Percentiles rank a stretch among this genome's conserved stretches.
phyloP scores from a whole-genome alignment of 2,888 invertebrate species.

The Nipponacmea schrenckii region DNA sequence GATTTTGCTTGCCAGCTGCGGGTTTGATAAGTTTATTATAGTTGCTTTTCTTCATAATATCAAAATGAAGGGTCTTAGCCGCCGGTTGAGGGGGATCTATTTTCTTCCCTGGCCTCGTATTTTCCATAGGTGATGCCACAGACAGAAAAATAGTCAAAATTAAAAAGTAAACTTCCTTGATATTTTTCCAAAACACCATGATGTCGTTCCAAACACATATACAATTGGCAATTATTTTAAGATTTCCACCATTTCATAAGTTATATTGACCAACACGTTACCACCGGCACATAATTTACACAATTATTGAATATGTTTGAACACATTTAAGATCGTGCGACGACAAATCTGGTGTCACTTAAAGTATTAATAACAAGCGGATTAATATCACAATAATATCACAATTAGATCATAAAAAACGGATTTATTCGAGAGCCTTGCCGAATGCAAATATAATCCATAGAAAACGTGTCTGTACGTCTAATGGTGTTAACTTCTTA shows the following conservation, averaged over 20 bases:
- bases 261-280: too few relatives aligned
- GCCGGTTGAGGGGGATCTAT: conserved; percentile 74
- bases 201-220: too few relatives aligned
- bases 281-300: conserved; percentile 1
- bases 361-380: too few relatives aligned
- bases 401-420: too few relatives aligned
- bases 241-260: too few relatives aligned
- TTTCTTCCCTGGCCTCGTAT: neutral
- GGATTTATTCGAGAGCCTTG: too few relatives aligned
- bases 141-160: neutral
- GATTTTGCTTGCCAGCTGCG: conserved; percentile 89
- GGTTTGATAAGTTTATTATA: conserved; percentile 95
- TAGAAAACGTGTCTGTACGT: too few relatives aligned
- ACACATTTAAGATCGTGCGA: neutral
- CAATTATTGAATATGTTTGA: neutral
- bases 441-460: too few relatives aligned
- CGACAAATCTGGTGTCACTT: neutral
- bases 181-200: too few relatives aligned
- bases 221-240: too few relatives aligned
- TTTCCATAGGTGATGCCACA: neutral
- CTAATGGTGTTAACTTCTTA: neutral
- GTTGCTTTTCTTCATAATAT: conserved; percentile 82
- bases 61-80: conserved; percentile 94
- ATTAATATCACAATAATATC: too few relatives aligned
- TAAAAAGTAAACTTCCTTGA: too few relatives aligned